Evolutionary conservation across 2,797 vertebrate species (phyloP), one percentile per base, ranked within the genome.

Genomic region (Chelon auratus): DNA sequence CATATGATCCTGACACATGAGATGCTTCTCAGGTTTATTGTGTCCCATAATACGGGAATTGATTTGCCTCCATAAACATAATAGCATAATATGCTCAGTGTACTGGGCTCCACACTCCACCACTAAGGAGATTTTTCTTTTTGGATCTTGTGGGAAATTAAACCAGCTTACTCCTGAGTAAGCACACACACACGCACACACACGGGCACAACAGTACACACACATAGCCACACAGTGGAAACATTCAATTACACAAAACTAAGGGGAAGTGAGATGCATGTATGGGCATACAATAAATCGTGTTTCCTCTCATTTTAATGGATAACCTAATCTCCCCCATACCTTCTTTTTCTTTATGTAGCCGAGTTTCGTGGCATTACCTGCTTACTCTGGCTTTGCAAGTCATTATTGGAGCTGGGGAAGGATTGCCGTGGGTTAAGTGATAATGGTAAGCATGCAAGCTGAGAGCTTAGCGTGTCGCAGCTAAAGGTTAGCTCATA

Each of bases 81-180:
- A 89, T 82, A 73, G 82, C 80, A 80, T 89, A 89, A 92, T 92
- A 87, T 84, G 85, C 90, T 91, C 84, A 70, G 89, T 51, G 85
- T 37, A 74, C 80, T 86, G 78, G 54, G 88, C 77, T 40, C 58
- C 52, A 78, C 75, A 36, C 77, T 61, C 63, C 61, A 72, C 71
- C 84, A 64, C 85, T 73, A 64, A 86, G 83, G 91, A 91, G 87
- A 86, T 89, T 92, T 90, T 85, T 88, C 84, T 88, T 77, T 72
- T 83, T 77, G 70, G 72, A 86, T 90, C 90, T 90, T 84, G 52
- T 80, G 92, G 90, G 91, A 93, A 92, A 93, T 93, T 89, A 93
- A 91, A 88, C 39, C 75, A 54, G 65, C 75, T 78, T 64, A 42
- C 78, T 73, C 71, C 66, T 64, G 68, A 81, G 58, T 63, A 68